Base-by-base conservation (phyloP, 2,113 vertebrate genomes). In the Engraulis encrasicolus region DNA sequence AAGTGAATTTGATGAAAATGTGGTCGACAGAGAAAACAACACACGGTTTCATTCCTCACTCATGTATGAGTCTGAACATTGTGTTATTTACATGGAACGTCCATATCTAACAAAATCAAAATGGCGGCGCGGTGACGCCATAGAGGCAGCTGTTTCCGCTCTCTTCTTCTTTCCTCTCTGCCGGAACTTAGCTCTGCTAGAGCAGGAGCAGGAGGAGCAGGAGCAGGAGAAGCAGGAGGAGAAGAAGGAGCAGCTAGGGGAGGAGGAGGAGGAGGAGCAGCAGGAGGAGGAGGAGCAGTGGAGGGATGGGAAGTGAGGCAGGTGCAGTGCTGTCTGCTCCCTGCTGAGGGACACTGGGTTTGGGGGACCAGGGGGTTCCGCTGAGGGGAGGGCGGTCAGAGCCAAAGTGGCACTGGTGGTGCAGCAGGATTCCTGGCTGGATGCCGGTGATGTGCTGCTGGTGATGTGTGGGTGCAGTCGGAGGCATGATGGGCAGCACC, bases 401-500 rank as follows among this genome's bases (percentile, higher is more conserved):
- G 0, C 27, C 66, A 27, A 15, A 27, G 17, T 54, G 52, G 52
- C 17, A 18, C 52, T 20, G 52, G 52, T 54, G 52, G 52, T 1
- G 66, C 23, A 5, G 58, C n/a, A n/a, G n/a, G n/a, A n/a, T n/a
- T n/a, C n/a, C n/a, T n/a, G n/a, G n/a, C n/a, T n/a, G n/a, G 54
- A 9, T 54, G 54, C 19, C 9, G 54, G 0, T 58, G 54, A 19
- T 58, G 58, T 74, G 66, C 27, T 74, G 27, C 11, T 74, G 40
- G 11, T 95, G 91, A 96, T 95, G 95, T 86, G 92, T 82, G 91
- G 86, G 61, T 80, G 91, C 91, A 92, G 80, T 87, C 90, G 93
- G 88, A 94, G 96, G 93, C 89, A 99, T 45, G n/a, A 66, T 99
- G 98, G 98, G 98, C 92, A 99, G 98, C 95, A 97, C 96, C 88